phyloP scores from a whole-genome alignment of 2,797 vertebrate species.

The Peromyscus melanophrys region DNA sequence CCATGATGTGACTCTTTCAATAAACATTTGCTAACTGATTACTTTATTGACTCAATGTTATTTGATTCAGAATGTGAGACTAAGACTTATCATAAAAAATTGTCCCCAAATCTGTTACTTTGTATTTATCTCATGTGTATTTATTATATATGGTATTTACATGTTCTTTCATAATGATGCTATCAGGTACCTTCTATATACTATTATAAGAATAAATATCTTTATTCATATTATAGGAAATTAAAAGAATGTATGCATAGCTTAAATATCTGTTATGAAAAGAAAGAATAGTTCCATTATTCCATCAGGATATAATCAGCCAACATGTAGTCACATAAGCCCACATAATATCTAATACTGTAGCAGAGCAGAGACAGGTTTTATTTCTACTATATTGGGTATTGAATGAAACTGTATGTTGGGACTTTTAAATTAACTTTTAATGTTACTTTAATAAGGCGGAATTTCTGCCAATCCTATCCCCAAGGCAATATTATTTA shows the following conservation, averaged over 20 bases:
- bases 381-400: constrained; percentile 72
- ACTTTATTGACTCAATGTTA: not conserved
- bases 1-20: not conserved
- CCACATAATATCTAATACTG: constrained; percentile 51
- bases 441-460: constrained; percentile 72
- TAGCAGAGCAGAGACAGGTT: constrained; percentile 37
- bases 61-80: not conserved
- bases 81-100: not conserved
- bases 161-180: not conserved
- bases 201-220: not conserved
- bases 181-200: not conserved
- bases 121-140: not conserved
- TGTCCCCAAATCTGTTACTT: not conserved
- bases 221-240: constrained; percentile 26
- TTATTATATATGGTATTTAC: not conserved
- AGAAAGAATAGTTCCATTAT: constrained; percentile 57
- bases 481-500: constrained; percentile 70
- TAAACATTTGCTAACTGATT: not conserved
- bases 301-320: constrained; percentile 56
- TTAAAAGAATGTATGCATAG: not conserved
- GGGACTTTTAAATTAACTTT: constrained; percentile 76
- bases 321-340: constrained; percentile 54
- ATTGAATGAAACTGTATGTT: constrained; percentile 77
- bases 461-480: constrained; percentile 64
- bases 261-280: constrained; percentile 38